These are phyloP conservation scores for Lepidochrysops patricia DNA, from an alignment of 2,888 invertebrate species.

Conservation along the genomic window DNA sequence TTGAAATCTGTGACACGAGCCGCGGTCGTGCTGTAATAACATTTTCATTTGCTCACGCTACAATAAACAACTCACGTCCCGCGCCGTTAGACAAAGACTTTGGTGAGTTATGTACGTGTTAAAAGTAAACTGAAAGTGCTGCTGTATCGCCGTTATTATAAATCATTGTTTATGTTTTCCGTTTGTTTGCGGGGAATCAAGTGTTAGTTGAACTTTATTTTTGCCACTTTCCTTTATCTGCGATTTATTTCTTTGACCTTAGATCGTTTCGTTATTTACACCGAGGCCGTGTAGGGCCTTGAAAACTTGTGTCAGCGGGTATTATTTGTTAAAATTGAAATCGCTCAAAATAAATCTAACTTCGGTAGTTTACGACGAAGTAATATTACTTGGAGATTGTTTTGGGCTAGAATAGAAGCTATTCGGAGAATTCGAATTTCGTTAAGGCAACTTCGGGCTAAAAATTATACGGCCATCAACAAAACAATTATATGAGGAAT, in stretches of 20 bases:
- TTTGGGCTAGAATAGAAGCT: background rate
- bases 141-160: conserved; percentile 72
- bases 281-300: background rate
- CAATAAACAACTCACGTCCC: conserved; percentile 74
- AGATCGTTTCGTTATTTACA: conserved; percentile 29
- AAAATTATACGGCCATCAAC: conserved; percentile 13
- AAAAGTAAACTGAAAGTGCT: conserved; percentile 74
- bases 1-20: conserved; percentile 25
- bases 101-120: conserved; percentile 74
- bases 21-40: conserved; percentile 60
- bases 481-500: conserved; percentile 21
- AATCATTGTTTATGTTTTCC: conserved; percentile 76
- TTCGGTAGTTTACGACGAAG: conserved; percentile 9
- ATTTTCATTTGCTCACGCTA: conserved; percentile 72
- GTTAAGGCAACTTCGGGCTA: background rate
- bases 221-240: background rate
- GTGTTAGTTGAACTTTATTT: conserved; percentile 47
- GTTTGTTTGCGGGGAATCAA: conserved; percentile 69
- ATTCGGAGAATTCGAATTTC: conserved; percentile 7
- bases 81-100: conserved; percentile 73
- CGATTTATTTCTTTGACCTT: background rate
- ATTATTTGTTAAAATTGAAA: conserved; percentile 6
- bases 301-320: background rate
- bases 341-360: conserved; percentile 13
- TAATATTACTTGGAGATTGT: conserved; percentile 14